These are phyloP conservation scores for Mallotus villosus DNA, from an alignment of 2,797 vertebrate species.

Conservation along the genomic window DNA sequence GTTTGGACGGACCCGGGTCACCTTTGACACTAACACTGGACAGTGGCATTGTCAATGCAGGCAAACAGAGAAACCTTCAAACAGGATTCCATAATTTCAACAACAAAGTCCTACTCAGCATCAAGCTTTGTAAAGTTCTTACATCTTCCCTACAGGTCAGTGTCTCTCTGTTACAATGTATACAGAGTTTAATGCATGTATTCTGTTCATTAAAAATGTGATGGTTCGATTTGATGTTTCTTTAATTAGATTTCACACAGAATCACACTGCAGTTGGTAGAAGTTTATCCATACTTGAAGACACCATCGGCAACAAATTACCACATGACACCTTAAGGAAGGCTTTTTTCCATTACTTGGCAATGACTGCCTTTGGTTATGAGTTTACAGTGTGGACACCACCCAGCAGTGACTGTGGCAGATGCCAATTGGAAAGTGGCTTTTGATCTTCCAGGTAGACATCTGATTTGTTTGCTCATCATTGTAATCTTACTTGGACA, in stretches of 20 bases:
- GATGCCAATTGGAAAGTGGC: background rate
- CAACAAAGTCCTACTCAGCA: background rate
- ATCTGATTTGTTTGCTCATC: no score
- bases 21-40: slow-evolving; percentile 11
- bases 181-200: no score
- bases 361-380: background rate
- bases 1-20: slow-evolving; percentile 17
- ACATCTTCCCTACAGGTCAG: background rate
- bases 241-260: background rate
- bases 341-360: background rate
- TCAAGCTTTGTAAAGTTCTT: slow-evolving; percentile 1
- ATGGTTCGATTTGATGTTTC: background rate
- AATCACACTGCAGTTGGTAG: background rate
- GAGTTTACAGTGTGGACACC: background rate
- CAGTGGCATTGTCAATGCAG: slow-evolving; percentile 20
- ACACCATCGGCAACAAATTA: background rate
- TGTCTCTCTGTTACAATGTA: background rate
- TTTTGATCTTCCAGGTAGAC: background rate
- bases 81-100: background rate
- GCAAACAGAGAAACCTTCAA: background rate
- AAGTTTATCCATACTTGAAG: background rate
- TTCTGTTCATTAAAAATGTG: no score
- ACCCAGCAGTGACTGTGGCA: background rate
- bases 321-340: background rate
- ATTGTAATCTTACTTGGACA: no score